A percentile compares a stretch with the other conserved stretches of the same genome.
phyloP scores from a whole-genome alignment of 2,888 invertebrate species.

The Aphelenchoides bicaudatus region DNA sequence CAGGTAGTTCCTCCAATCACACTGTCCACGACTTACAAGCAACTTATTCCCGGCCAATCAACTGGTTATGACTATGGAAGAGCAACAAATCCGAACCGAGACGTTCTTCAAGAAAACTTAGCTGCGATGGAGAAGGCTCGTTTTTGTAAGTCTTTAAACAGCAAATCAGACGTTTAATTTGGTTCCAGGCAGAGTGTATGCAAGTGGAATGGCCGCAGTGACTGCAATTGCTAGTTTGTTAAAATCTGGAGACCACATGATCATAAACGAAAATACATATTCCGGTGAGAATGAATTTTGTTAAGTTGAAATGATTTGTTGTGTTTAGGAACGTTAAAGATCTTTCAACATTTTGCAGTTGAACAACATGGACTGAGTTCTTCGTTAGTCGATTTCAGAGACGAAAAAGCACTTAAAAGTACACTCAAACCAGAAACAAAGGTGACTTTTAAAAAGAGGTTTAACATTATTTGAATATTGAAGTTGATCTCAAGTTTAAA shows the following conservation, averaged over 20 bases:
- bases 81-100: conserved; percentile 87
- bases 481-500: too few relatives aligned
- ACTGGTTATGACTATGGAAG: conserved; percentile 65
- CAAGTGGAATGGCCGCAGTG: conserved; percentile 82
- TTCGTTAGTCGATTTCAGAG: conserved; percentile 75
- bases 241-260: conserved; percentile 79
- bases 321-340: conserved; percentile 34
- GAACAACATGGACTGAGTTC: conserved; percentile 70
- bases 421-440: conserved; percentile 79
- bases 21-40: conserved; percentile 85
- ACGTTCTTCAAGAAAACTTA: conserved; percentile 80
- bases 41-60: conserved; percentile 78
- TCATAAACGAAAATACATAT: conserved; percentile 87
- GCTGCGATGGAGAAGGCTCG: conserved; percentile 85
- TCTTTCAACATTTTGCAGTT: conserved; percentile 67
- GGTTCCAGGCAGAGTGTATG: conserved; percentile 71
- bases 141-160: too few relatives aligned
- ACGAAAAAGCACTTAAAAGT: conserved; percentile 69
- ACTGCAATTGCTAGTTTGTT: conserved; percentile 75
- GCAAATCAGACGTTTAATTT: too few relatives aligned
- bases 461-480: too few relatives aligned
- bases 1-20: conserved; percentile 82
- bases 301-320: background rate
- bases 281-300: conserved; percentile 73
- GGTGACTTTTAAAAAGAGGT: too few relatives aligned